These are phyloP conservation scores for Agapornis canus DNA, from an alignment of 2,797 vertebrate species.

Conservation along the genomic window DNA sequence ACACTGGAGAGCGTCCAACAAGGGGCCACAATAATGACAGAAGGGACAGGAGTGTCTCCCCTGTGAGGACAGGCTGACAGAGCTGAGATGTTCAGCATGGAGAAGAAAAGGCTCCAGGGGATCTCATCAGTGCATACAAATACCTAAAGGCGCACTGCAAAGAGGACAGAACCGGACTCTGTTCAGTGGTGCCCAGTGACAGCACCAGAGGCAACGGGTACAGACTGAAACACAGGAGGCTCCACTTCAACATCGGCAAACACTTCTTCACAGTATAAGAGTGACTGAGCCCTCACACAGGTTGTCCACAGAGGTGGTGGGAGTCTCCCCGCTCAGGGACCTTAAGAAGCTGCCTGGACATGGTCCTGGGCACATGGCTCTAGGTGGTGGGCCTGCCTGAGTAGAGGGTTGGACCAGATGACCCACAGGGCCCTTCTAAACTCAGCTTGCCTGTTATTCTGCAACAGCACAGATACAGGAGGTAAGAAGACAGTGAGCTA, in stretches of 20 bases:
- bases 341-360: background rate
- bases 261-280: background rate
- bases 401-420: background rate
- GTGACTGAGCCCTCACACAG: background rate
- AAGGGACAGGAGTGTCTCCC: background rate
- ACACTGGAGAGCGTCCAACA: background rate
- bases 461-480: background rate
- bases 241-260: background rate
- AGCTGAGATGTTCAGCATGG: background rate
- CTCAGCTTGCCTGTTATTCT: background rate
- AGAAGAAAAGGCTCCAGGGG: accelerated
- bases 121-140: background rate
- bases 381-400: background rate
- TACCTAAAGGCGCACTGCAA: accelerated
- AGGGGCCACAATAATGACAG: background rate
- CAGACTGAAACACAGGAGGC: background rate
- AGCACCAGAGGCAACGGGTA: background rate
- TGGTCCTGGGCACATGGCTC: background rate
- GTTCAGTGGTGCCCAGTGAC: background rate
- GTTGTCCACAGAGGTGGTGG: background rate
- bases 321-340: background rate
- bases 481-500: background rate
- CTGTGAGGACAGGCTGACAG: background rate
- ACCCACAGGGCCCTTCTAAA: background rate
- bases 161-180: background rate